Conservation (phyloP, 37 sponge, comb jelly and placozoan species). For the Mnemiopsis leidyi region DNA sequence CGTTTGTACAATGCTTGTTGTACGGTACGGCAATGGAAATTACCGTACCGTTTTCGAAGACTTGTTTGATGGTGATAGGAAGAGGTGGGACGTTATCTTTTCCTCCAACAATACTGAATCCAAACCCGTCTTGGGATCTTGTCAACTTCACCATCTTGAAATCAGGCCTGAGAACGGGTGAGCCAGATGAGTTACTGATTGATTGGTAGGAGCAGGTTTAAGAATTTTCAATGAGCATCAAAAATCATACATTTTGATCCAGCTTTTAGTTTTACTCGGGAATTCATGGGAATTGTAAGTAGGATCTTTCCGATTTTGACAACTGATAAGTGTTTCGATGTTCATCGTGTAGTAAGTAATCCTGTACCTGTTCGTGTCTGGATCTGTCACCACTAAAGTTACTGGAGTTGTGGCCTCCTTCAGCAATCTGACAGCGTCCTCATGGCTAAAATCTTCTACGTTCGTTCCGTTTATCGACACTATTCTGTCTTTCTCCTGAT, state of each 20-base stretch:
- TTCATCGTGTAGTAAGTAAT: no score
- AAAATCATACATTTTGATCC: no score
- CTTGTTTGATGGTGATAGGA: conserved; percentile 47
- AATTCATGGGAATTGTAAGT: no score
- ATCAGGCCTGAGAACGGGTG: conserved; percentile 58
- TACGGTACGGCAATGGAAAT: no score
- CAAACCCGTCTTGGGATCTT: conserved; percentile 35
- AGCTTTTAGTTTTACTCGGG: no score
- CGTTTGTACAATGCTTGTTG: no score
- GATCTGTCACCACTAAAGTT: conserved; percentile 54
- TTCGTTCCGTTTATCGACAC: conserved; percentile 41
- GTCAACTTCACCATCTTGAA: conserved; percentile 44
- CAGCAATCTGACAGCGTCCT: conserved; percentile 35
- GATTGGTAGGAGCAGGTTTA: no score
- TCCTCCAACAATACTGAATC: conserved; percentile 62
- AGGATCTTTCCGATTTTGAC: no score
- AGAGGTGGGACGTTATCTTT: conserved; percentile 27
- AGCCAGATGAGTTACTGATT: no score
- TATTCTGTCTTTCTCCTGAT: conserved; percentile 50
- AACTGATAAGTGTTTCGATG: no score
- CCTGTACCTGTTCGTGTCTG: conserved; percentile 19
- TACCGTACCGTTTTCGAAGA: conserved; percentile 34
- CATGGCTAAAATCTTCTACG: conserved; percentile 18
- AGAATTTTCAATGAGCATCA: no score
- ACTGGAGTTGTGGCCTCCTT: conserved; percentile 37